Conservation (phyloP, 2,797 vertebrate species). For the Trematomus bernacchii region DNA sequence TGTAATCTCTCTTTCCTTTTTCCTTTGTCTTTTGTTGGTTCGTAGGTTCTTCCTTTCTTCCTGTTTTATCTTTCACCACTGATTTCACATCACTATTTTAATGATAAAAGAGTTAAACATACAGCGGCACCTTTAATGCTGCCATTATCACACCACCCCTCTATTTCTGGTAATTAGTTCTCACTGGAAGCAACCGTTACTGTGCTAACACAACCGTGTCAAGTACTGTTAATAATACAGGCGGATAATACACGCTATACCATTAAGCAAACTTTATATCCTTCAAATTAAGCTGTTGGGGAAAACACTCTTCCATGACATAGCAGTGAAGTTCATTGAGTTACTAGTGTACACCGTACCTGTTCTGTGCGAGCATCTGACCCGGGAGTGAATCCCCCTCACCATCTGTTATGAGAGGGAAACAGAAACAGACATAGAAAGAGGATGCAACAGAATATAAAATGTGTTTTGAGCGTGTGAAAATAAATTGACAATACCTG, state of each 20-base stretch:
- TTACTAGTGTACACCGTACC: conserved; percentile 33
- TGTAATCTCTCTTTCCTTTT: conserved; percentile 13
- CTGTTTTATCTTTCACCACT: background rate
- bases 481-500: conserved; percentile 21
- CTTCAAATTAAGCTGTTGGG: conserved; percentile 30
- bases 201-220: conserved; percentile 30
- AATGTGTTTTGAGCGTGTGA: conserved; percentile 24
- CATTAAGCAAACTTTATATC: conserved; percentile 37
- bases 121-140: conserved; percentile 30
- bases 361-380: conserved; percentile 43
- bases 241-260: conserved; percentile 15
- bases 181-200: conserved; percentile 30
- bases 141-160: conserved; percentile 32
- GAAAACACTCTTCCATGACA: conserved; percentile 16
- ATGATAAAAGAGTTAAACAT: conserved; percentile 15
- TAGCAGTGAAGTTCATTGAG: conserved; percentile 31
- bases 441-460: conserved; percentile 38
- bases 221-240: conserved; percentile 30
- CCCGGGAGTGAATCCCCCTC: conserved; percentile 43
- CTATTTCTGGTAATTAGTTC: conserved; percentile 45
- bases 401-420: conserved; percentile 51
- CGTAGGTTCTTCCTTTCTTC: background rate
- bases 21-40: conserved; percentile 3
- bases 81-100: conserved; percentile 25
- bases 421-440: conserved; percentile 23